Conservation (phyloP, 2,113 vertebrate species). For the Pygathrix nemaeus region DNA sequence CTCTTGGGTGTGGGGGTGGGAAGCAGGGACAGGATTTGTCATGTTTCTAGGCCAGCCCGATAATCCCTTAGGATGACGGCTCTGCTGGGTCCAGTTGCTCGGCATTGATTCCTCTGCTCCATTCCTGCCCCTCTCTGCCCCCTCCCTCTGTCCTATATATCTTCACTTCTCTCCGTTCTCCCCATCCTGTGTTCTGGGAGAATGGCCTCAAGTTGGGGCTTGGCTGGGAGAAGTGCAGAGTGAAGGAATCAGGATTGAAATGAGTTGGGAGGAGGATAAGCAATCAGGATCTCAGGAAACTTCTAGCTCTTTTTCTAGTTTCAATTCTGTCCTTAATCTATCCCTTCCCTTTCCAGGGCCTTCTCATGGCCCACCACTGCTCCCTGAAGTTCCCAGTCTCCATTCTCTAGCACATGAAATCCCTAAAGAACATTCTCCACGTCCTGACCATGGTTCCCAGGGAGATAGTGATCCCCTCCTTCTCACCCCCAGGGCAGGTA, state of each 20-base stretch:
- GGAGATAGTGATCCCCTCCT: background rate
- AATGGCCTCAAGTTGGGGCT: background rate
- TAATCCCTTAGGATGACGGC: constrained; percentile 70
- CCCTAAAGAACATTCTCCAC: background rate
- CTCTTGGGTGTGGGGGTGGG: constrained; percentile 42
- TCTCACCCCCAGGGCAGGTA: background rate
- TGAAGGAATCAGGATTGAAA: background rate
- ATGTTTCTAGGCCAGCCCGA: constrained; percentile 70
- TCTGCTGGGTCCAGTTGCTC: constrained; percentile 38
- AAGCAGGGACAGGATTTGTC: constrained; percentile 23
- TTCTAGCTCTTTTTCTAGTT: background rate
- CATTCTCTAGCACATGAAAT: background rate
- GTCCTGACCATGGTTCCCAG: background rate
- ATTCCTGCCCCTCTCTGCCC: background rate
- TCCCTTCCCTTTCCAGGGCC: background rate
- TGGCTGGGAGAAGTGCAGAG: background rate
- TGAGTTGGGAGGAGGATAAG: background rate
- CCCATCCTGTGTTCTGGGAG: background rate
- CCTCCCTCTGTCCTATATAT: constrained; percentile 70
- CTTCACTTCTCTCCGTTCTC: background rate
- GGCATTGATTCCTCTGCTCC: constrained; percentile 16
- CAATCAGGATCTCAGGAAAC: background rate
- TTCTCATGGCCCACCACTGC: background rate
- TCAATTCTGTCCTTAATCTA: background rate
- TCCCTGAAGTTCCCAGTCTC: background rate